phyloP scores from a whole-genome alignment of 2,888 invertebrate species.

The Cactoblastis cactorum region DNA sequence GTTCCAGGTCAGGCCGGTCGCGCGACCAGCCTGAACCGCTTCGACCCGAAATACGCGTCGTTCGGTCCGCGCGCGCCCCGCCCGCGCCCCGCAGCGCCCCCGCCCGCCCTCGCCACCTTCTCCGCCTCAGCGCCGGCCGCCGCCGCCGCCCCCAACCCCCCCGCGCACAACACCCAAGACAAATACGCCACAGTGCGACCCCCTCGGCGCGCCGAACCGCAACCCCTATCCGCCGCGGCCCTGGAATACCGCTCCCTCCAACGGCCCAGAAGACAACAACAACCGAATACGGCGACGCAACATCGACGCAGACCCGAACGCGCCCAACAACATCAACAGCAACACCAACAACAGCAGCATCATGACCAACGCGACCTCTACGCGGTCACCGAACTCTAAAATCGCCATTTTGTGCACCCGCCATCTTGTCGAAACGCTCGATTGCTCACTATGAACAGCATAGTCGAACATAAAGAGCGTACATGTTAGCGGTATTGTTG shows the following conservation, averaged over 20 bases:
- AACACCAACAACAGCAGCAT: conserved; percentile 26
- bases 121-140: conserved; percentile 32
- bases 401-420: conserved; percentile 1
- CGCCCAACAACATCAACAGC: conserved; percentile 31
- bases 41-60: conserved; percentile 80
- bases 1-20: conserved; percentile 55
- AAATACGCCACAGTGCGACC: conserved; percentile 61
- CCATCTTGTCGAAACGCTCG: conserved; percentile 20
- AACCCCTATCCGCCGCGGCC: conserved; percentile 76
- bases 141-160: conserved; percentile 31
- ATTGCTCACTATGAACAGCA: conserved; percentile 31
- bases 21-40: conserved; percentile 76
- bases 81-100: conserved; percentile 64
- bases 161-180: conserved; percentile 21
- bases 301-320: conserved; percentile 34
- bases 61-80: conserved; percentile 74
- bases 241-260: conserved; percentile 81
- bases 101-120: conserved; percentile 52
- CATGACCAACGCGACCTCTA: conserved; percentile 81
- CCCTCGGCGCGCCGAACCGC: conserved; percentile 62
- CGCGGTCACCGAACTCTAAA: conserved; percentile 31
- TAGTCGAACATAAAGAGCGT: conserved; percentile 27
- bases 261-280: conserved; percentile 64
- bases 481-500: neutral
- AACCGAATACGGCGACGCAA: conserved; percentile 26